Conservation (phyloP, 2,113 vertebrate species). For the Gadus macrocephalus region DNA sequence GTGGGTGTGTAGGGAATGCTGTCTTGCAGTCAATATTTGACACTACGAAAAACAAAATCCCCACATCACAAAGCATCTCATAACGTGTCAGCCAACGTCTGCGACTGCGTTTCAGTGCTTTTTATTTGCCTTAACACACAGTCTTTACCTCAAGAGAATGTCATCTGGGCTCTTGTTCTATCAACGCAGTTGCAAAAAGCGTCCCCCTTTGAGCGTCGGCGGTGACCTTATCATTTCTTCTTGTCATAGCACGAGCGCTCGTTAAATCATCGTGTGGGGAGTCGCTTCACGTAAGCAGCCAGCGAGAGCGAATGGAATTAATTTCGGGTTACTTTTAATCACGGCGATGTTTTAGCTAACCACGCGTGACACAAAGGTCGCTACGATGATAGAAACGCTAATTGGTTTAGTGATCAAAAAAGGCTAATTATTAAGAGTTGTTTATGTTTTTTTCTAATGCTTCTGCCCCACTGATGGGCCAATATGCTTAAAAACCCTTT, state of each 20-base stretch:
- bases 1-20: background rate
- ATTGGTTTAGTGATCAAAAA: constrained; percentile 19
- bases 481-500: no score
- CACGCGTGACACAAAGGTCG: constrained; percentile 31
- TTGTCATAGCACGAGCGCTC: constrained; percentile 54
- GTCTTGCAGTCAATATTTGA: background rate
- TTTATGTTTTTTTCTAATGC: background rate
- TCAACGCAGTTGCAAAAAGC: constrained; percentile 30
- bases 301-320: constrained; percentile 54
- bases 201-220: constrained; percentile 43
- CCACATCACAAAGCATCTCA: constrained; percentile 23
- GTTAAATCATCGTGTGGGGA: constrained; percentile 55
- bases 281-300: constrained; percentile 50
- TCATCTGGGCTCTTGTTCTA: constrained; percentile 42
- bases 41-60: background rate
- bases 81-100: constrained; percentile 12
- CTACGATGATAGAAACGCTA: constrained; percentile 33
- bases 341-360: constrained; percentile 44
- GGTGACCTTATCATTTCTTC: constrained; percentile 64
- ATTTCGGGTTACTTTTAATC: constrained; percentile 47
- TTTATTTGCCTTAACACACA: constrained; percentile 48
- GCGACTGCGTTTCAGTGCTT: constrained; percentile 28
- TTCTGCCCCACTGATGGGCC: no score
- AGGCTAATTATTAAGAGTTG: constrained; percentile 5
- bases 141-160: constrained; percentile 52